phyloP scores from a whole-genome alignment of 2,113 vertebrate genomes.

The Rostratula benghalensis region DNA sequence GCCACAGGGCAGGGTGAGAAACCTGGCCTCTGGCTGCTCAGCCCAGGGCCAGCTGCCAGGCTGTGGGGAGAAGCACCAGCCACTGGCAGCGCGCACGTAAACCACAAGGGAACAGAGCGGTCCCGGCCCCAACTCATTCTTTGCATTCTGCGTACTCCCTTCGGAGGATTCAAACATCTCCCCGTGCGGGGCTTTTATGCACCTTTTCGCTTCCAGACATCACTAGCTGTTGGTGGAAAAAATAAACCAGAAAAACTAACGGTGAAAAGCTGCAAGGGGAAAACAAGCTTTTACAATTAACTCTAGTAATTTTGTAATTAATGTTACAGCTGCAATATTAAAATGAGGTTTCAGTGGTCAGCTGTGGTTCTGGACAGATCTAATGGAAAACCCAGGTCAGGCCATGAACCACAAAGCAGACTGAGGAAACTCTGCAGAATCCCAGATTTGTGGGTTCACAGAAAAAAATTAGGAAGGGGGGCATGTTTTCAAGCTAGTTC shows the following conservation, averaged over 20 bases:
- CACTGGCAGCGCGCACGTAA: background rate
- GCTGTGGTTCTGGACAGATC: background rate
- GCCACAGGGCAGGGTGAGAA: background rate
- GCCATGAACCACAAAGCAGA: background rate
- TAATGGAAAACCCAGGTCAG: background rate
- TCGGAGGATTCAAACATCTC: background rate
- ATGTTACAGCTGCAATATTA: background rate
- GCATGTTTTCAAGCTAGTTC: background rate
- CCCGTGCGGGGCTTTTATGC: background rate
- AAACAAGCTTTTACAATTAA: background rate
- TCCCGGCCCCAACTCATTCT: background rate
- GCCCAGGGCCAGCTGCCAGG: constrained; percentile 13
- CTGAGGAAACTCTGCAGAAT: background rate
- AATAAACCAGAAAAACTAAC: background rate
- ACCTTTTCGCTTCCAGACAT: background rate
- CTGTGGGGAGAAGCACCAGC: constrained; percentile 36
- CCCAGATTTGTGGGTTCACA: background rate
- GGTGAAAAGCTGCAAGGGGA: background rate
- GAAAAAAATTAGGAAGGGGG: background rate
- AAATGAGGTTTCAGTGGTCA: constrained; percentile 5
- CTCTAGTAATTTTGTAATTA: background rate
- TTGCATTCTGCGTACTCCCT: background rate
- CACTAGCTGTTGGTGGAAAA: background rate
- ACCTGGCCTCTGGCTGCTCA: background rate
- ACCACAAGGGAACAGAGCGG: background rate